Conservation (phyloP, 30 jellyfish, hydroid and myxozoan species). For the Sanderia malayensis region DNA sequence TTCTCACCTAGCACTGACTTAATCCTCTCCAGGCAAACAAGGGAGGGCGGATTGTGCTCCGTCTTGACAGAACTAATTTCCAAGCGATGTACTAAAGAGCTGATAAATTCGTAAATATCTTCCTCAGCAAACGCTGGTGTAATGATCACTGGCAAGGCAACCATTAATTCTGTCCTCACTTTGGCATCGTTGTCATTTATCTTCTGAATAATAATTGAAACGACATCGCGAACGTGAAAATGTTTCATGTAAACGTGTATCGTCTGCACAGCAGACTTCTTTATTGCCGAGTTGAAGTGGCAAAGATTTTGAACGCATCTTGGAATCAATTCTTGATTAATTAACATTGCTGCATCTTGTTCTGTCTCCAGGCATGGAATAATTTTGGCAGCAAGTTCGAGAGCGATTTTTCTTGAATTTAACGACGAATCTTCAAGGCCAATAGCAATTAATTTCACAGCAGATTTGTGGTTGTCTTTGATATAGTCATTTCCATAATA, state of each 20-base stretch:
- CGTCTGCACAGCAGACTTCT: conserved; percentile 69
- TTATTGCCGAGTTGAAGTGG: conserved; percentile 58
- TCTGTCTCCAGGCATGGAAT: conserved; percentile 39
- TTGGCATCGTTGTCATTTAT: conserved; percentile 59
- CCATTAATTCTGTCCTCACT: conserved; percentile 73
- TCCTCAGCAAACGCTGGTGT: conserved; percentile 78
- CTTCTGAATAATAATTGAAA: conserved; percentile 52
- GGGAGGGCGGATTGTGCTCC: conserved; percentile 75
- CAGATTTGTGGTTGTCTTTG: conserved; percentile 28
- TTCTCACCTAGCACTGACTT: conserved; percentile 70
- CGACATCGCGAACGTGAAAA: conserved; percentile 55
- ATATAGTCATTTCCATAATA: conserved; percentile 37
- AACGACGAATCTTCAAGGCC: conserved; percentile 53
- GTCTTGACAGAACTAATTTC: conserved; percentile 53
- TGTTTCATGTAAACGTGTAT: conserved; percentile 81
- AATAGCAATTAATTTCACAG: conserved; percentile 35
- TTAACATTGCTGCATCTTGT: conserved; percentile 39
- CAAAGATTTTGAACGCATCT: conserved; percentile 62
- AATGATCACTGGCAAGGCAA: conserved; percentile 79
- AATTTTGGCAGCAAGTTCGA: conserved; percentile 58
- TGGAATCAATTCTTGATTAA: conserved; percentile 63
- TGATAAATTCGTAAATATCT: conserved; percentile 49
- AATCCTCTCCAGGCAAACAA: conserved; percentile 71
- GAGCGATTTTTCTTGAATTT: conserved; percentile 49
- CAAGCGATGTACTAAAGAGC: conserved; percentile 60